These are phyloP conservation scores for Cryptotis parvus DNA, from an alignment of 2,113 vertebrate species.

Conservation along the genomic window DNA sequence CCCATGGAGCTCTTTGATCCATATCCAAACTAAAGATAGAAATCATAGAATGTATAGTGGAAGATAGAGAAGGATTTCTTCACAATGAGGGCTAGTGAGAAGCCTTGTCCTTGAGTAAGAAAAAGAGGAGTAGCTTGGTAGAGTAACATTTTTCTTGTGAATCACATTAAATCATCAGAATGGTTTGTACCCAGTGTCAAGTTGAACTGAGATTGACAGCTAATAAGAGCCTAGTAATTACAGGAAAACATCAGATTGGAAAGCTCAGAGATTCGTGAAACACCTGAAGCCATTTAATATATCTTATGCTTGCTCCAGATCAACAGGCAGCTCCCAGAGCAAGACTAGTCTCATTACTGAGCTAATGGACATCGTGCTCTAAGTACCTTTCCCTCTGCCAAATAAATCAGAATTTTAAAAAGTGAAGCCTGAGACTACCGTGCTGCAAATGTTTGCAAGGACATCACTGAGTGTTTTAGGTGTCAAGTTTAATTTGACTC, in stretches of 20 bases:
- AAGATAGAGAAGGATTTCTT: neutral
- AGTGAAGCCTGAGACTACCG: conserved; percentile 54
- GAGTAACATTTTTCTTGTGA: conserved; percentile 75
- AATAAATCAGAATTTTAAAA: conserved; percentile 78
- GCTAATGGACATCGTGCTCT: conserved; percentile 53
- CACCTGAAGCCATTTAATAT: conserved; percentile 67
- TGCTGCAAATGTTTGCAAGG: conserved; percentile 72
- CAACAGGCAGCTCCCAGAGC: conserved; percentile 71
- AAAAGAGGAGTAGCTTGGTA: conserved; percentile 55
- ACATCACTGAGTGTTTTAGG: conserved; percentile 62
- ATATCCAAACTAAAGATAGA: neutral
- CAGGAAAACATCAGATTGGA: conserved; percentile 76
- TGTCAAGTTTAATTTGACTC: conserved; percentile 77
- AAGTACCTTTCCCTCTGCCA: conserved; percentile 69
- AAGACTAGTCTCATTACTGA: conserved; percentile 69
- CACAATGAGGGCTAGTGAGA: neutral
- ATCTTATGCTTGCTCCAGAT: conserved; percentile 76
- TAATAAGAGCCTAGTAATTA: conserved; percentile 81
- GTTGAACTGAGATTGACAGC: conserved; percentile 80
- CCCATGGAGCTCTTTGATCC: neutral
- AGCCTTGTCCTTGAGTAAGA: conserved; percentile 19
- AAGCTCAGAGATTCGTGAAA: conserved; percentile 76
- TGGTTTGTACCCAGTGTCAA: conserved; percentile 74
- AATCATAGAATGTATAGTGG: neutral
- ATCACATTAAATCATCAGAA: conserved; percentile 67